phyloP scores from a whole-genome alignment of 2,888 invertebrate species.

The Dryadula phaetusa region DNA sequence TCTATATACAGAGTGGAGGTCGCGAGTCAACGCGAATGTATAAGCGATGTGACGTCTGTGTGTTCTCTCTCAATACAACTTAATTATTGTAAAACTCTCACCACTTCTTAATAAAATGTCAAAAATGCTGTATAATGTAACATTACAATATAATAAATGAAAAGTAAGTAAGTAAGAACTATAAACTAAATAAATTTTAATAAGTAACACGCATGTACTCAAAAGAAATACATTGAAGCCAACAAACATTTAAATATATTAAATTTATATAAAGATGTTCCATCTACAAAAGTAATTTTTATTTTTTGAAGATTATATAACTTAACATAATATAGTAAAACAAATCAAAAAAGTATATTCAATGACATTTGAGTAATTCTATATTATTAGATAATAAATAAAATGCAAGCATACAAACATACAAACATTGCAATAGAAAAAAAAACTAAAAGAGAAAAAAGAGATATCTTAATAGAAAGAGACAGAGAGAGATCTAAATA shows the following conservation, averaged over 20 bases:
- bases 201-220: not conserved
- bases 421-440: not conserved
- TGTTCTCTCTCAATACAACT: constrained; percentile 43
- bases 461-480: not conserved
- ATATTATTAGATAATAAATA: not conserved
- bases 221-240: not conserved
- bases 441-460: not conserved
- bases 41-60: constrained; percentile 43
- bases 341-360: not conserved
- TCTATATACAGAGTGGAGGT: constrained; percentile 44
- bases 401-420: not conserved
- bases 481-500: not conserved
- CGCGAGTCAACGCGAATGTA: constrained; percentile 43
- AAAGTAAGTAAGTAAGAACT: not conserved
- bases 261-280: too few relatives aligned
- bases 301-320: too few relatives aligned
- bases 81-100: not conserved
- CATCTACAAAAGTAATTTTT: too few relatives aligned
- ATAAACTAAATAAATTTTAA: too few relatives aligned
- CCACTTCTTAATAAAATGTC: not conserved
- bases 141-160: not conserved
- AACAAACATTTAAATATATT: not conserved
- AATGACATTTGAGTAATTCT: not conserved
- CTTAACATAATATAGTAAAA: too few relatives aligned
- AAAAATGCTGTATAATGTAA: not conserved